These are phyloP conservation scores for Leucoraja ocellata DNA, from an alignment of 2,797 vertebrate genomes.

Conservation along the genomic window DNA sequence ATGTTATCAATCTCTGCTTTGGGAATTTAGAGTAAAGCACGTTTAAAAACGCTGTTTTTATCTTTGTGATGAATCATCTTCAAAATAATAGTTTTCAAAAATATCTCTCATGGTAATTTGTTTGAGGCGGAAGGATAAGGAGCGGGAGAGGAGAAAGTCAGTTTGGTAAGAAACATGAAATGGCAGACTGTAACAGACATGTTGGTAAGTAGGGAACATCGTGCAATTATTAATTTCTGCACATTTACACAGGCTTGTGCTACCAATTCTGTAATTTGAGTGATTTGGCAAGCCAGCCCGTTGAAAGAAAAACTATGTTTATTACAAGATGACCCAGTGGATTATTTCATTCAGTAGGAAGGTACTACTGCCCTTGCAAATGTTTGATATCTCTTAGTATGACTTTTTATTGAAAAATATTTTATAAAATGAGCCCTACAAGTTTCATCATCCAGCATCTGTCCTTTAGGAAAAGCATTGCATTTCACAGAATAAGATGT, in stretches of 20 bases:
- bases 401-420: conserved; percentile 34
- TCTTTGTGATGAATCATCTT: background rate
- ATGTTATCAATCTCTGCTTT: background rate
- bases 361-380: background rate
- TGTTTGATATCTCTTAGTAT: conserved; percentile 6
- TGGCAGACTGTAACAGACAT: background rate
- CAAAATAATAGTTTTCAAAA: background rate
- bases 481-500: conserved; percentile 31
- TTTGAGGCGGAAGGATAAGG: background rate
- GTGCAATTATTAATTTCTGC: background rate
- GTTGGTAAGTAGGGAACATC: background rate
- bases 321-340: background rate
- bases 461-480: conserved; percentile 18
- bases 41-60: background rate
- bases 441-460: conserved; percentile 26
- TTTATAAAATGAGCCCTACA: background rate
- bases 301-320: conserved; percentile 6
- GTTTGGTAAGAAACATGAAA: background rate
- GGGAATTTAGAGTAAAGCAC: background rate
- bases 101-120: background rate
- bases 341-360: background rate
- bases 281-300: conserved; percentile 2
- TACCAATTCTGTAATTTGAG: conserved; percentile 10
- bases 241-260: background rate
- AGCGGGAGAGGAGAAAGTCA: background rate